Percentiles rank a stretch among this genome's conserved stretches.
Conservation (phyloP, 2,888 invertebrate species). For the Drosophila vallismaia region DNA sequence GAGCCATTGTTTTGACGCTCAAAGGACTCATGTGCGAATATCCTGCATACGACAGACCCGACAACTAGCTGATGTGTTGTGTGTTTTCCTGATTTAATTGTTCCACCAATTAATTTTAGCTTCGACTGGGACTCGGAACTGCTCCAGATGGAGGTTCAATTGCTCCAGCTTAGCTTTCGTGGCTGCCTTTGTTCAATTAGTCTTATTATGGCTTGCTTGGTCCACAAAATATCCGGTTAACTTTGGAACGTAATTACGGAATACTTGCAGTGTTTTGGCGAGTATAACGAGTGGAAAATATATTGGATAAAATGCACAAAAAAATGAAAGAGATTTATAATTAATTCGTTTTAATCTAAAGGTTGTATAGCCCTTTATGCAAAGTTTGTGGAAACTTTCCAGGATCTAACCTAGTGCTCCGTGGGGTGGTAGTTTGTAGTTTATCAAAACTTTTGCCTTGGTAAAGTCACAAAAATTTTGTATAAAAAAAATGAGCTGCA, state of each 20-base stretch:
- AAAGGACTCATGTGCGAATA: conserved; percentile 7
- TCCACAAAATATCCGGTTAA: conserved; percentile 12
- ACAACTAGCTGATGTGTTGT: conserved; percentile 18
- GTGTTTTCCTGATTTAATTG: conserved; percentile 32
- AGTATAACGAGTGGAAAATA: neutral
- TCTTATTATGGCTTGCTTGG: conserved; percentile 4
- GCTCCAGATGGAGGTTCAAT: neutral
- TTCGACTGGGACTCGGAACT: conserved; percentile 5
- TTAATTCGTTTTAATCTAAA: conserved; percentile 25
- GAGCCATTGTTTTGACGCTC: conserved; percentile 16
- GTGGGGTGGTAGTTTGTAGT: neutral
- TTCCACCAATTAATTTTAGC: conserved; percentile 26
- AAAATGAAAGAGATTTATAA: conserved; percentile 32
- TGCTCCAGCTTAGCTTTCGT: conserved; percentile 2
- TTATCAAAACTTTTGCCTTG: conserved; percentile 23
- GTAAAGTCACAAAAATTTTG: conserved; percentile 1
- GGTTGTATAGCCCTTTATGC: conserved; percentile 11
- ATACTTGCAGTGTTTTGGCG: conserved; percentile 10
- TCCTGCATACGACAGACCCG: conserved; percentile 35
- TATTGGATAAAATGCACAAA: conserved; percentile 14
- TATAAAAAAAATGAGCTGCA: conserved; percentile 22
- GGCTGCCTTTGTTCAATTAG: conserved; percentile 24
- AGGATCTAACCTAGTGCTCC: conserved; percentile 16
- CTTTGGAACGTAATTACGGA: conserved; percentile 25
- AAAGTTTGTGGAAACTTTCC: conserved; percentile 32